Conservation (phyloP, 2,113 vertebrate species). For the Sula dactylatra region DNA sequence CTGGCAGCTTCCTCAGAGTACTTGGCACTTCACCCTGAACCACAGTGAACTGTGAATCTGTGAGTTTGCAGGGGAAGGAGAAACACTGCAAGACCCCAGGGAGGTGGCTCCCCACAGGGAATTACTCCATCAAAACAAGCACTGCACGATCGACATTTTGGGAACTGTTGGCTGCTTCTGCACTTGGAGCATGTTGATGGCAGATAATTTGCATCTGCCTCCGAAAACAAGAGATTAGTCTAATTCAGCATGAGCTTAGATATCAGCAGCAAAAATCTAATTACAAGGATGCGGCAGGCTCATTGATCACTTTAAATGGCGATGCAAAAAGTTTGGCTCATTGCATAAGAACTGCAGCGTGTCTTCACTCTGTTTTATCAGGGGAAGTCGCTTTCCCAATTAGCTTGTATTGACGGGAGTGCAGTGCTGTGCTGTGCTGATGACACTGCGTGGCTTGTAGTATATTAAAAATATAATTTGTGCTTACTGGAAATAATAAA, state of each 20-base stretch:
- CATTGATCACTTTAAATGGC: neutral
- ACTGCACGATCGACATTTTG: neutral
- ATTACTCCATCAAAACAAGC: neutral
- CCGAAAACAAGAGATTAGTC: neutral
- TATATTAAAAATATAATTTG: neutral
- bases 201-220: neutral
- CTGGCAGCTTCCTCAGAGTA: neutral
- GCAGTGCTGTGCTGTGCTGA: neutral
- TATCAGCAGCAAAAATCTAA: neutral
- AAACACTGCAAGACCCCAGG: neutral
- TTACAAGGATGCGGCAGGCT: neutral
- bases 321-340: neutral
- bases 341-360: neutral
- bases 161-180: neutral
- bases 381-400: neutral
- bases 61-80: neutral
- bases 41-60: neutral
- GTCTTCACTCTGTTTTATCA: neutral
- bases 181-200: accelerated
- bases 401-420: neutral
- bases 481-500: neutral
- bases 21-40: neutral
- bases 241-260: neutral
- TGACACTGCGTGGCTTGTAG: neutral
- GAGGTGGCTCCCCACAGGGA: neutral